phyloP scores from a whole-genome alignment of 1,140 invertebrate species.

The Choristoneura fumiferana region DNA sequence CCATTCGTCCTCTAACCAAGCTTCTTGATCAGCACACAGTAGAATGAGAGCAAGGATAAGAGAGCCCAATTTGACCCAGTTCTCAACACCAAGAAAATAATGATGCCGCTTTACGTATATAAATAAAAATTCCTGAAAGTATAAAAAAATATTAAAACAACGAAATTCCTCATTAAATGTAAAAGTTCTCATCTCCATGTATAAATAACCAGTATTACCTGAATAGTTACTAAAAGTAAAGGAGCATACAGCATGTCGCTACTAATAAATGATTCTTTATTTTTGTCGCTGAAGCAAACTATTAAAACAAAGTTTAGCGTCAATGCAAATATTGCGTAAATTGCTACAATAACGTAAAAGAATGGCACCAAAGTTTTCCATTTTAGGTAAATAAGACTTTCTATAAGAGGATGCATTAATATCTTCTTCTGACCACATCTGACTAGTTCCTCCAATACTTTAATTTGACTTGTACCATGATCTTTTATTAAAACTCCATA shows the following conservation, averaged over 20 bases:
- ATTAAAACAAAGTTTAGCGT: constrained; percentile 25
- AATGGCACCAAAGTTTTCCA: constrained; percentile 53
- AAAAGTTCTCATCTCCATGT: background rate
- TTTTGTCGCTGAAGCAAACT: constrained; percentile 21
- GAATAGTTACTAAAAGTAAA: background rate
- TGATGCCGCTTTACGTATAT: background rate
- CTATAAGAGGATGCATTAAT: constrained; percentile 58
- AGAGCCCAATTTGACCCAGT: constrained; percentile 38
- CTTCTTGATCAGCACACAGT: constrained; percentile 11
- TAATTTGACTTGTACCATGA: background rate
- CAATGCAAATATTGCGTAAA: constrained; percentile 52
- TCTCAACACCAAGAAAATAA: background rate
- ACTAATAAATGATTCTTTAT: background rate
- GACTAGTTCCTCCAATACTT: constrained; percentile 46
- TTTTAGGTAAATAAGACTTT: constrained; percentile 64
- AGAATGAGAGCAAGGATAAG: constrained; percentile 25
- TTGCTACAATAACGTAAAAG: constrained; percentile 46
- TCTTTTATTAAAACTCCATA: background rate
- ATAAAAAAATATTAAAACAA: background rate
- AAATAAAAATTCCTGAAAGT: background rate
- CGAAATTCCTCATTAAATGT: background rate
- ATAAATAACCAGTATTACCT: background rate
- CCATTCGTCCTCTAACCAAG: constrained; percentile 36
- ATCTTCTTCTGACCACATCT: constrained; percentile 48
- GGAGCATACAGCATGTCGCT: background rate